These are phyloP conservation scores for Lottia gigantea DNA, from an alignment of 2,888 invertebrate species.

Conservation along the genomic window DNA sequence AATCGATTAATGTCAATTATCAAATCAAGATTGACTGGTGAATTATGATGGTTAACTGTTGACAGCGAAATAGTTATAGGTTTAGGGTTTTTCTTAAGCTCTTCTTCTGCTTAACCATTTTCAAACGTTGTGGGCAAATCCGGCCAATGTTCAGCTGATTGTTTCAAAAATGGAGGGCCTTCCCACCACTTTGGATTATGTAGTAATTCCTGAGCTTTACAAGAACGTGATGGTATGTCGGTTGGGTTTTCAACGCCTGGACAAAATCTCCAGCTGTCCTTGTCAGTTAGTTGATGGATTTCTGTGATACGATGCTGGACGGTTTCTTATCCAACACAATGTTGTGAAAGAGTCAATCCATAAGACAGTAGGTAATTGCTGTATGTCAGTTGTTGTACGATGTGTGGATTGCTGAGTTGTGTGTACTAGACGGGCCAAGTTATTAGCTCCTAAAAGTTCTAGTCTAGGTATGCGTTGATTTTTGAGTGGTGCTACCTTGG, in stretches of 20 bases:
- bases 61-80: not conserved
- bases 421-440: not conserved
- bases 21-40: not conserved
- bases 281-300: conserved; percentile 4
- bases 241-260: conserved; percentile 3
- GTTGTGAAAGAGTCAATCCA: not conserved
- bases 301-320: conserved; percentile 1
- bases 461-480: not conserved
- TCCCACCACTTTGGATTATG: not conserved
- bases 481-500: not conserved
- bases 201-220: not conserved
- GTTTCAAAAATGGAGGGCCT: not conserved
- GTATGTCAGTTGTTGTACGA: not conserved
- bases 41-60: not conserved
- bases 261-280: conserved; percentile 4
- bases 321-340: not conserved
- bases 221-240: not conserved
- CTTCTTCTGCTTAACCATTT: not conserved
- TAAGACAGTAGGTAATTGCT: too few relatives aligned
- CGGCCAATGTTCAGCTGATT: conserved; percentile 1
- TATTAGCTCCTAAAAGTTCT: not conserved
- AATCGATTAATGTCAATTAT: not conserved
- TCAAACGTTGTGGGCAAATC: conserved; percentile 10
- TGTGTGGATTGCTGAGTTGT: not conserved
- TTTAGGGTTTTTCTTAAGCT: not conserved